Conservation (phyloP, 2,797 vertebrate genomes). For the Diceros bicornis region DNA sequence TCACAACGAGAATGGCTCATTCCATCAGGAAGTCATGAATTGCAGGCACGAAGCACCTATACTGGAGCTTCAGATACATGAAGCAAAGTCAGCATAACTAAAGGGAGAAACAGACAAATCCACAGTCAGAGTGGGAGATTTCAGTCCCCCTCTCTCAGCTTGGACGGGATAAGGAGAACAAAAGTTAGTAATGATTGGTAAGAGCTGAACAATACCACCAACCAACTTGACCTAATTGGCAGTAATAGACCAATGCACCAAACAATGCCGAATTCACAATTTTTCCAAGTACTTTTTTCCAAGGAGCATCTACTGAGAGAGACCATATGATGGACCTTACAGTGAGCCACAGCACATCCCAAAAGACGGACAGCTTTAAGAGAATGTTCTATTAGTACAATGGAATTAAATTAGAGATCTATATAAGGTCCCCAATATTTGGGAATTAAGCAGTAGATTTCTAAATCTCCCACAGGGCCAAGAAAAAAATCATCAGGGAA, state of each 20-base stretch:
- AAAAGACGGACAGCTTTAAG: not conserved
- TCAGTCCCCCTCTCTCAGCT: not conserved
- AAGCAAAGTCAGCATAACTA: accelerated
- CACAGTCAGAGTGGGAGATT: not conserved
- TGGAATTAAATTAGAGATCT: not conserved
- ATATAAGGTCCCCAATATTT: not conserved
- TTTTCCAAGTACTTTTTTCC: not conserved
- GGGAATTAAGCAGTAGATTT: not conserved
- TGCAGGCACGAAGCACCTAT: not conserved
- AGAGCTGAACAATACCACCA: not conserved
- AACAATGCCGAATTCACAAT: not conserved
- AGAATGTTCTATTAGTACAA: not conserved
- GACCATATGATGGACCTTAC: not conserved
- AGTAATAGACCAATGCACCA: not conserved
- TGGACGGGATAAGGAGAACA: not conserved
- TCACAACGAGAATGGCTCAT: not conserved
- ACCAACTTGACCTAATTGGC: not conserved
- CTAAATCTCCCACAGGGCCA: not conserved
- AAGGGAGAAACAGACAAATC: not conserved
- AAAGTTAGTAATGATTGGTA: not conserved
- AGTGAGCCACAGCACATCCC: not conserved
- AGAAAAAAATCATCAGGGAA: not conserved
- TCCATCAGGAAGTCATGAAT: not conserved
- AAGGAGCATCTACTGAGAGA: not conserved
- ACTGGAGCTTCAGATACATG: not conserved